Base-by-base conservation (phyloP, 2,888 invertebrate species). In the Coelogynopora nodosa region DNA sequence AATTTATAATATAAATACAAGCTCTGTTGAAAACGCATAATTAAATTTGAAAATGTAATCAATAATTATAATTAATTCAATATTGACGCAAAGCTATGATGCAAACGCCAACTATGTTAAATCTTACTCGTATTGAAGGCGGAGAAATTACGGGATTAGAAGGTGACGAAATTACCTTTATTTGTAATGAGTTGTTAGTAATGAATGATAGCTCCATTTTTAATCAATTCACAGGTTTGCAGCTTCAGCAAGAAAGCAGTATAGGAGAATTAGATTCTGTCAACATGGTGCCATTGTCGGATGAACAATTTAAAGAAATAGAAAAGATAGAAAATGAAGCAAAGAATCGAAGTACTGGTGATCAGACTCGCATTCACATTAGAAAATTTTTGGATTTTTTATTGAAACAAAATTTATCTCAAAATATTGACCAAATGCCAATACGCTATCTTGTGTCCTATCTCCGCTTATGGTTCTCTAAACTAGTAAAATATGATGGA, bases 381-480 rank as follows among this genome's bases (percentile, higher is more conserved):
- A 74, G 74, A 74, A 74, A 13, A 13, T 5, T 74, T 74, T 13
- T 74, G 5, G 74, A 74, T 74, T 74, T 74, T 74, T 74, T 26
- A 74, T 74, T 74, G 74, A 13, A 74, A 74, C 74, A 74, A 74
- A 74, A 74, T 74, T 5, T 74, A 74, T 74, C 74, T 74, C 5
- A 74, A 74, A 74, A 74, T 74, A 74, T 74, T 74, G 74, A 74
- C 74, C 74, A 74, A 74, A 23, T 74, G 18, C 74, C 74, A 74
- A 74, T 74, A 23, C 74, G 74, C 74, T 74, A 74, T 74, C 18
- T 74, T 5, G 74, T 74, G 5, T 74, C 23, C 74, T 74, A 74
- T 74, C 74, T 74, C 74, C 74, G 74, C 27, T 74, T 74, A 74
- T 74, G 74, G 74, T 74, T 74, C 74, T 23, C 74, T 74, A 74